These are phyloP conservation scores for Medauroidea extradentata DNA, from an alignment of 1,140 invertebrate species.

Conservation along the genomic window DNA sequence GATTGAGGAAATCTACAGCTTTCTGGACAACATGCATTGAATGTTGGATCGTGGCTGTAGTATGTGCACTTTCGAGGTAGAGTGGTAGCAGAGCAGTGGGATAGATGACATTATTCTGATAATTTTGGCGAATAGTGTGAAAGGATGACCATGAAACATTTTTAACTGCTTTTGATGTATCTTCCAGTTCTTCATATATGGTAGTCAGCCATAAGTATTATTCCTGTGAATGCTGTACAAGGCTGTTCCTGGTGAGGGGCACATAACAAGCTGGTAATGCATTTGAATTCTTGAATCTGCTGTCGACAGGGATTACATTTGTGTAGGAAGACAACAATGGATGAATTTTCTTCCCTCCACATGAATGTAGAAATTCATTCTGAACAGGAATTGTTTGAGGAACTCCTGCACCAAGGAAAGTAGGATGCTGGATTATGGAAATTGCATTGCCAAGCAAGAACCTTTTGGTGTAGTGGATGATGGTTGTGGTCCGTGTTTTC, in stretches of 20 bases:
- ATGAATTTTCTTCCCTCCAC: background rate
- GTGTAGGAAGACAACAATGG: background rate
- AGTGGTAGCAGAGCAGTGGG: background rate
- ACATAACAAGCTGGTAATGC: background rate
- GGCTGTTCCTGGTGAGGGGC: background rate
- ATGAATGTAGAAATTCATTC: background rate
- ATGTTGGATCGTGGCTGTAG: background rate
- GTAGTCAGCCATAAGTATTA: too few species aligned
- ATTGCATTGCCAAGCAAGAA: background rate
- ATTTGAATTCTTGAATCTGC: background rate
- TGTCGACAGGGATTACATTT: background rate
- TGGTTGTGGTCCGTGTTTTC: background rate
- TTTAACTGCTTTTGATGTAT: background rate
- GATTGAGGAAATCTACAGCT: constrained; percentile 16
- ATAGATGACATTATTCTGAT: background rate
- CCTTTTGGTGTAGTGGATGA: background rate
- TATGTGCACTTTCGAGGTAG: background rate
- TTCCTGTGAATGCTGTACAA: too few species aligned
- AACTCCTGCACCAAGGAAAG: background rate
- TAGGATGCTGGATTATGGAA: background rate
- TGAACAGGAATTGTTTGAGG: background rate
- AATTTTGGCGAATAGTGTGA: background rate
- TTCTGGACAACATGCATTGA: background rate
- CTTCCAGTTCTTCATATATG: too few species aligned
- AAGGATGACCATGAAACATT: background rate